Evolutionary conservation across 2,113 vertebrate species (phyloP).

Genomic region (Ammodramus savannarum): DNA sequence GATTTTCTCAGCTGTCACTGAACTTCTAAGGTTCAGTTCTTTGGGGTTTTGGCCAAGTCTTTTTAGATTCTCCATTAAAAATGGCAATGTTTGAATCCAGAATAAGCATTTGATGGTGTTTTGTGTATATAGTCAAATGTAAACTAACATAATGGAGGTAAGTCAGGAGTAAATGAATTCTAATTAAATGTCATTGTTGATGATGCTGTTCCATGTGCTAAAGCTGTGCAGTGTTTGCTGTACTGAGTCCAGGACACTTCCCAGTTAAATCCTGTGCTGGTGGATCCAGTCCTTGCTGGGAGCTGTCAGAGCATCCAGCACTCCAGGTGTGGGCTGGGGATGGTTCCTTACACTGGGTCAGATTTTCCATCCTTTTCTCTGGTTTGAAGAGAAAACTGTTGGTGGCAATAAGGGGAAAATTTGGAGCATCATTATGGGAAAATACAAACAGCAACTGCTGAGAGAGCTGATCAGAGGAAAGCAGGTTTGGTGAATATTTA

Average conservation of each 20-base stretch:
- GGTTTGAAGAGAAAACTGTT: not conserved
- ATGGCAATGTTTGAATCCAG: not conserved
- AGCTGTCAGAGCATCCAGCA: not conserved
- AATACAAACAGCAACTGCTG: accelerated
- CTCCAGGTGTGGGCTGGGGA: accelerated
- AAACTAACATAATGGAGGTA: not conserved
- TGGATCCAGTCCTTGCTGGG: not conserved
- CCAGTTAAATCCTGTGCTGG: not conserved
- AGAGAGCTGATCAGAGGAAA: not conserved
- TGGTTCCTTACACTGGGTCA: accelerated
- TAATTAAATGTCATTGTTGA: not conserved
- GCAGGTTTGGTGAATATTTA: accelerated
- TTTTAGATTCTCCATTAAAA: not conserved
- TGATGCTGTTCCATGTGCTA: not conserved
- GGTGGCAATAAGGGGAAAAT: not conserved
- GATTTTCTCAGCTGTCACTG: not conserved
- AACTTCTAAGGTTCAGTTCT: not conserved
- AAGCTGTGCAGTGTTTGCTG: not conserved
- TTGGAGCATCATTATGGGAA: not conserved
- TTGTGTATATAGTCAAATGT: not conserved
- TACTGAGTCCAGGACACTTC: accelerated
- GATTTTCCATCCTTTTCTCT: not conserved
- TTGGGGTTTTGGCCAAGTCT: not conserved
- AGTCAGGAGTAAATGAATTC: not conserved
- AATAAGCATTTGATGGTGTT: not conserved